These are phyloP conservation scores for Chouioia cunea DNA, from an alignment of 2,888 invertebrate genomes.

Conservation along the genomic window DNA sequence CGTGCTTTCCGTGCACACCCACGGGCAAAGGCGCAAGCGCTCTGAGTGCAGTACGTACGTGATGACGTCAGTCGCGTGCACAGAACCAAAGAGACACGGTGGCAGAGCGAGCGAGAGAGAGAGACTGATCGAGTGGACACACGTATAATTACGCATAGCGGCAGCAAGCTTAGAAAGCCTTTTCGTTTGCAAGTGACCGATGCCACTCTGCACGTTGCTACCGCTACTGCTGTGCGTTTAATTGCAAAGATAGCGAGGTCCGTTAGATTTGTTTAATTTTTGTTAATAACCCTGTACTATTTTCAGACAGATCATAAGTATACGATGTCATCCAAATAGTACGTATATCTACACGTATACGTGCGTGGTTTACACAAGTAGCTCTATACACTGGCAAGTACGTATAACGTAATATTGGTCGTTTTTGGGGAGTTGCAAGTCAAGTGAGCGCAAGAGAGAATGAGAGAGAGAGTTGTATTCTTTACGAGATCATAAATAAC, in stretches of 20 bases:
- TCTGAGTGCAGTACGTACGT: not conserved
- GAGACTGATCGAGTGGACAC: too few species aligned
- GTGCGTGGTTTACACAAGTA: too few species aligned
- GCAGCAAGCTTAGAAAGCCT: not conserved
- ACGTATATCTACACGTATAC: too few species aligned
- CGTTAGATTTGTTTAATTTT: too few species aligned
- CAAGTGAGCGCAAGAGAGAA: not conserved
- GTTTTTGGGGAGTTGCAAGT: not conserved
- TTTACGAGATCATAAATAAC: conserved; percentile 14
- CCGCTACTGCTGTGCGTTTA: too few species aligned
- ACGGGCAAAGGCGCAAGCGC: not conserved
- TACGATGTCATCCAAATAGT: too few species aligned
- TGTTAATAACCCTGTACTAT: too few species aligned
- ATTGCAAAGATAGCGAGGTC: too few species aligned
- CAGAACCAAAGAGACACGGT: too few species aligned
- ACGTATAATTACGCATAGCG: conserved; percentile 36
- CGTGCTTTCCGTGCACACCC: not conserved
- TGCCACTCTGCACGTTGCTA: not conserved
- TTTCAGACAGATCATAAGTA: too few species aligned
- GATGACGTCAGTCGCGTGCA: conserved; percentile 19
- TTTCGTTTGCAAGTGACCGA: not conserved
- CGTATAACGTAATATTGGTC: too few species aligned
- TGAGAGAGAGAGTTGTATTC: conserved; percentile 6
- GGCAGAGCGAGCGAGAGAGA: not conserved
- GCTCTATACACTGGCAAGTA: too few species aligned